Evolutionary conservation across 2,888 invertebrate genomes (phyloP).

Genomic region (Microplitis deprimator): DNA sequence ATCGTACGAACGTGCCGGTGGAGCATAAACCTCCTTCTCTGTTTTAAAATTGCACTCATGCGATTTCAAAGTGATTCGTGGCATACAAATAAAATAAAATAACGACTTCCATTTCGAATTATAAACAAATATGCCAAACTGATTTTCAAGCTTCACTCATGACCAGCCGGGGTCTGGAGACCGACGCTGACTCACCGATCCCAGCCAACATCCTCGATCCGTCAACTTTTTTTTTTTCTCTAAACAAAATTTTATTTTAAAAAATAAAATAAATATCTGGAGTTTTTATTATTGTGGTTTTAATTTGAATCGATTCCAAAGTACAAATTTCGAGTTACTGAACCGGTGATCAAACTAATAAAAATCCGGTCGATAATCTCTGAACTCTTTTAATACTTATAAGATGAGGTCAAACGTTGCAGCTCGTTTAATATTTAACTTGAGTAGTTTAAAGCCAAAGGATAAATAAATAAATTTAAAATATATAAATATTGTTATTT

Average conservation of each 20-base stretch:
- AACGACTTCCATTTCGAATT: constrained; percentile 22
- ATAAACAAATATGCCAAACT: constrained; percentile 37
- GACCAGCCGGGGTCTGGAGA: not conserved
- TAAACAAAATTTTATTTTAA: no score
- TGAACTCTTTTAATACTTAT: constrained; percentile 4
- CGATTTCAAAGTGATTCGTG: constrained; percentile 38
- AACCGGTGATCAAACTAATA: not conserved
- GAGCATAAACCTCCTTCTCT: constrained; percentile 30
- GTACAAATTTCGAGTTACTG: not conserved
- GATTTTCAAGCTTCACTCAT: constrained; percentile 18
- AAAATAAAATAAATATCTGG: no score
- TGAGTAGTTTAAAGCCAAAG: not conserved
- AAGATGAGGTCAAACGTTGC: not conserved
- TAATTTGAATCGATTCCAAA: not conserved
- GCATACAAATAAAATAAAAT: constrained; percentile 16
- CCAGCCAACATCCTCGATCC: not conserved
- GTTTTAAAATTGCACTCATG: constrained; percentile 27
- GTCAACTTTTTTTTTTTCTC: not conserved
- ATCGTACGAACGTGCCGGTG: constrained; percentile 29
- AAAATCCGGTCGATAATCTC: constrained; percentile 13
- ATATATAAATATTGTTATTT: not conserved
- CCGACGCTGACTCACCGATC: not conserved
- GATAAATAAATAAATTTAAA: not conserved
- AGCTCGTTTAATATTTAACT: not conserved
- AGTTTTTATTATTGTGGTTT: not conserved